Conservation (phyloP, 2,888 invertebrate species). For the Leptinotarsa peninsularis region DNA sequence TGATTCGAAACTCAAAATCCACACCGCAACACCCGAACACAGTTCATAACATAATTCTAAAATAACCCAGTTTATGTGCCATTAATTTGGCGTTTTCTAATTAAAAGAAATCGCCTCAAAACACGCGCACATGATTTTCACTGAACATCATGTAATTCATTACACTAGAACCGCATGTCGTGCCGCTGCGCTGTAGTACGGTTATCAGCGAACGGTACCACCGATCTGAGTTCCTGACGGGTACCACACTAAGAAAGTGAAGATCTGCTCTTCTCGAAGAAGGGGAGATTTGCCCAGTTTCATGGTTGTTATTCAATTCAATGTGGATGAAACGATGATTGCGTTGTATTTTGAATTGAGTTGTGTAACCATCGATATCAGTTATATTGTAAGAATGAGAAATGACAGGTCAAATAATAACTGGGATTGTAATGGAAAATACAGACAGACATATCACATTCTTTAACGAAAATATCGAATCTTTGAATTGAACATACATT, state of each 20-base stretch:
- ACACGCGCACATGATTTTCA: conserved; percentile 39
- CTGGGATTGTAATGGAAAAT: no score
- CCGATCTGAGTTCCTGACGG: conserved; percentile 25
- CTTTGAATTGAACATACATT: no score
- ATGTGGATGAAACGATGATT: conserved; percentile 12
- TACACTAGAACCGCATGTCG: conserved; percentile 28
- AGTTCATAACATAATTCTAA: neutral
- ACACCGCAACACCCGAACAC: conserved; percentile 20
- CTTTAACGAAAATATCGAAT: no score
- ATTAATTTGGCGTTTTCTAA: conserved; percentile 39
- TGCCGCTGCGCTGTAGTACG: conserved; percentile 39
- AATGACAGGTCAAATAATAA: no score
- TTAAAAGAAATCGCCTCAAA: conserved; percentile 35
- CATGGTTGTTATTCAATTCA: conserved; percentile 16
- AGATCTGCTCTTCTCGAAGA: conserved; percentile 28
- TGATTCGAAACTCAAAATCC: conserved; percentile 19
- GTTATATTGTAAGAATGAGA: conserved; percentile 6
- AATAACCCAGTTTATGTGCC: conserved; percentile 12
- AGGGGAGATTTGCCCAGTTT: conserved; percentile 23
- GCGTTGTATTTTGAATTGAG: conserved; percentile 4
- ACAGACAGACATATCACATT: no score
- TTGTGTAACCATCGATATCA: neutral
- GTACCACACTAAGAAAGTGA: conserved; percentile 32
- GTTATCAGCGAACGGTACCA: conserved; percentile 46
- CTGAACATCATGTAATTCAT: conserved; percentile 27